A percentile compares a stretch with the other conserved stretches of the same genome.
Evolutionary conservation across 2,888 invertebrate species (phyloP).

Genomic region (Monochamus alternatus): DNA sequence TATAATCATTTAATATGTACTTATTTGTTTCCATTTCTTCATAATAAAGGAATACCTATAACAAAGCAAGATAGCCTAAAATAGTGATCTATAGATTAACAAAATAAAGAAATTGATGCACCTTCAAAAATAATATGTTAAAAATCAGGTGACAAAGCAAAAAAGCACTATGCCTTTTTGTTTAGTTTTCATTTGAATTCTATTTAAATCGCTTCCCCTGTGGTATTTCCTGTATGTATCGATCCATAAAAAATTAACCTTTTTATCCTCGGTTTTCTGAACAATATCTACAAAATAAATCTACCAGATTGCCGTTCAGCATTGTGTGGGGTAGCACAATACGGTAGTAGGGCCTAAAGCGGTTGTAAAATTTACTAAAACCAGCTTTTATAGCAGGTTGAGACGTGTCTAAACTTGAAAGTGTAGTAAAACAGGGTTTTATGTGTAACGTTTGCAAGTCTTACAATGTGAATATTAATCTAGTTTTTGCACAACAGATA

Average conservation of each 20-base stretch:
- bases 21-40: too few species aligned
- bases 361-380: slow-evolving; percentile 37
- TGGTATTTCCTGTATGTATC: not conserved
- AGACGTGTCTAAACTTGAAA: slow-evolving; percentile 29
- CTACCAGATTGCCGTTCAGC: slow-evolving; percentile 16
- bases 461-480: not conserved
- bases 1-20: too few species aligned
- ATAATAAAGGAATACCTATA: too few species aligned
- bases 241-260: not conserved
- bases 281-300: slow-evolving; percentile 27
- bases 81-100: too few species aligned
- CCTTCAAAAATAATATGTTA: too few species aligned
- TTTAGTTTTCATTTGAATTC: too few species aligned
- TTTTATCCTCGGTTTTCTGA: not conserved
- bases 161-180: too few species aligned
- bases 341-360: slow-evolving; percentile 12
- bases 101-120: too few species aligned
- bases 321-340: slow-evolving; percentile 25
- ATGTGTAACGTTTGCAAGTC: not conserved
- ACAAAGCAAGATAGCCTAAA: too few species aligned
- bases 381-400: slow-evolving; percentile 24
- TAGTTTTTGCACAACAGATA: not conserved
- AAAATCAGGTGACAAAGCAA: too few species aligned
- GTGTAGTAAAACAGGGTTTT: slow-evolving; percentile 15
- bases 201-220: not conserved